Evolutionary conservation across 2,113 vertebrate species (phyloP).

Genomic region (Plecotus auritus): DNA sequence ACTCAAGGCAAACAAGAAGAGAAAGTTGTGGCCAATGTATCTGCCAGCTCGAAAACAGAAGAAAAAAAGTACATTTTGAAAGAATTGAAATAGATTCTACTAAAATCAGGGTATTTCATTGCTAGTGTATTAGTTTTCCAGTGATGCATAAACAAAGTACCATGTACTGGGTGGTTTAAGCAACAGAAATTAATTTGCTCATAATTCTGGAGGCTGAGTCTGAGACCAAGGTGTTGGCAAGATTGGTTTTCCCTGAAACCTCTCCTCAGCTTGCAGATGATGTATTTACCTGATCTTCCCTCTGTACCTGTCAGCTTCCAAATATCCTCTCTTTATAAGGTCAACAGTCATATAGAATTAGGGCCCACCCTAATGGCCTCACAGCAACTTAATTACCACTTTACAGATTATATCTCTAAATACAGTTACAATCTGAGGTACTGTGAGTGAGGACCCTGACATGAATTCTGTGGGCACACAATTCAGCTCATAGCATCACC

Average conservation of each 20-base stretch:
- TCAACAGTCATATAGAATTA: background rate
- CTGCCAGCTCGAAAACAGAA: background rate
- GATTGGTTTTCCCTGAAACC: background rate
- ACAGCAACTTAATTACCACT: too few species aligned
- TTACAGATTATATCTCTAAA: background rate
- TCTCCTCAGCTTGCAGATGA: background rate
- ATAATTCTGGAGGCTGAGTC: too few species aligned
- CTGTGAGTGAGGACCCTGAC: background rate
- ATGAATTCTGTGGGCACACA: background rate
- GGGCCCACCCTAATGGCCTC: background rate
- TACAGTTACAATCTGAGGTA: background rate
- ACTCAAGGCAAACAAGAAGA: background rate
- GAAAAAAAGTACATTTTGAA: background rate
- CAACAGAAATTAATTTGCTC: too few species aligned
- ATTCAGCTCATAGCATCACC: background rate
- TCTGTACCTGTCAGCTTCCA: background rate
- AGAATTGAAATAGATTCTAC: background rate
- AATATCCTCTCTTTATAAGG: background rate
- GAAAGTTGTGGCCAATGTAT: background rate
- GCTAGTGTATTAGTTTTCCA: background rate
- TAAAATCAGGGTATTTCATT: background rate
- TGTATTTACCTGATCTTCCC: background rate
- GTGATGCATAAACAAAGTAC: background rate
- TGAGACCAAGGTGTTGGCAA: too few species aligned
- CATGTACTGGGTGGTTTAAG: too few species aligned